phyloP scores from a whole-genome alignment of 35 echinoderm and acorn worm species.

The Patiria miniata region DNA sequence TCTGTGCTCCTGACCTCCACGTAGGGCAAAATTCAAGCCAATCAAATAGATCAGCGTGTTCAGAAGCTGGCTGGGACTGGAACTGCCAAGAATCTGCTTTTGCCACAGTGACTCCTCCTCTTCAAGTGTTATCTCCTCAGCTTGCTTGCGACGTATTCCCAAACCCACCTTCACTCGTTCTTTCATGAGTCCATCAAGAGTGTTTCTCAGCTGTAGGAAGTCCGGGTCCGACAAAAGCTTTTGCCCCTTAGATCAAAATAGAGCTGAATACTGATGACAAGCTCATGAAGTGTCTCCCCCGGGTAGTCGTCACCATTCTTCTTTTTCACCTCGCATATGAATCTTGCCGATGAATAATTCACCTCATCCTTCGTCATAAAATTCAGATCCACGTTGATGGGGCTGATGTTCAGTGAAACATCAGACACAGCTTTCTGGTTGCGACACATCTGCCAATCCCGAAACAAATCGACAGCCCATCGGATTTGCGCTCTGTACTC shows the following conservation, averaged over 20 bases:
- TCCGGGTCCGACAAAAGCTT: background rate
- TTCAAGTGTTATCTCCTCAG: slow-evolving; percentile 3
- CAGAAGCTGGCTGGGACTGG: background rate
- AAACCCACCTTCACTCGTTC: background rate
- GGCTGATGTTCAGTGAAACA: slow-evolving; percentile 25
- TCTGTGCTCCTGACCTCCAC: slow-evolving; percentile 34
- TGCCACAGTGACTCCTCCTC: slow-evolving; percentile 29
- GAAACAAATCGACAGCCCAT: slow-evolving; percentile 19
- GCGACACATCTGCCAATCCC: background rate
- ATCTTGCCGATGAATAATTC: slow-evolving; percentile 19
- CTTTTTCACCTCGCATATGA: slow-evolving; percentile 35
- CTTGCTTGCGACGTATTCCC: slow-evolving; percentile 18
- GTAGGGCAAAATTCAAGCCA: slow-evolving; percentile 43
- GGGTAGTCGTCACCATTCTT: slow-evolving; percentile 23
- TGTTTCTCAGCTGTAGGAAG: slow-evolving; percentile 26
- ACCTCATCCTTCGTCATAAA: slow-evolving; percentile 31
- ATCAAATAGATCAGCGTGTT: slow-evolving; percentile 30
- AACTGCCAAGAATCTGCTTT: background rate
- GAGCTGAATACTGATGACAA: slow-evolving; percentile 11
- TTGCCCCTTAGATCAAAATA: background rate
- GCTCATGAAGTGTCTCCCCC: slow-evolving; percentile 31
- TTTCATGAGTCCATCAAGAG: slow-evolving; percentile 23
- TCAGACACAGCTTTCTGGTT: background rate
- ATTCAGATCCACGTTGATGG: slow-evolving; percentile 11
- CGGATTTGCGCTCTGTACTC: slow-evolving; percentile 1